These are phyloP conservation scores for Cremastinae sp. DNA, from an alignment of 2,888 invertebrate genomes.

Conservation along the genomic window DNA sequence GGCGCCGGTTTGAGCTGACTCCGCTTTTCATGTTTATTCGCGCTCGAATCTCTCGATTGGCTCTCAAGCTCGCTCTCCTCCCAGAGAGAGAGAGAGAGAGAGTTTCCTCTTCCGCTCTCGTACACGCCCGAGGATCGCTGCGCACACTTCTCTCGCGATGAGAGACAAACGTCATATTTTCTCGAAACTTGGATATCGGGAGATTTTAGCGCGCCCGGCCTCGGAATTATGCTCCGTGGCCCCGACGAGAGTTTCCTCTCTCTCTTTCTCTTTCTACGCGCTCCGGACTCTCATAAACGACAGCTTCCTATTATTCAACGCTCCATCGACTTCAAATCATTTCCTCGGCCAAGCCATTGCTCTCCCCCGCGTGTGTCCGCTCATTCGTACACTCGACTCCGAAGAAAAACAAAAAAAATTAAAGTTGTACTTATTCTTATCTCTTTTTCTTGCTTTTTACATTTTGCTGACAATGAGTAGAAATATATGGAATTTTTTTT, in stretches of 20 bases:
- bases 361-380: no score
- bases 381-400: no score
- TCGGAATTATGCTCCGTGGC: constrained; percentile 19
- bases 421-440: no score
- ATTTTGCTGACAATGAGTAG: no score
- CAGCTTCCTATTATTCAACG: constrained; percentile 34
- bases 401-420: no score
- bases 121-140: constrained; percentile 9
- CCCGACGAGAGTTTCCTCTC: constrained; percentile 19
- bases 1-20: constrained; percentile 64
- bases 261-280: not conserved
- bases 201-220: constrained; percentile 22
- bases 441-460: no score
- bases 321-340: constrained; percentile 16
- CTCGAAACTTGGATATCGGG: constrained; percentile 29
- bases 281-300: constrained; percentile 32
- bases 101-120: constrained; percentile 18
- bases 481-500: constrained; percentile 18
- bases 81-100: no score
- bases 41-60: constrained; percentile 33
- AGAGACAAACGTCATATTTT: constrained; percentile 42
- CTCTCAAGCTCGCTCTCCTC: not conserved
- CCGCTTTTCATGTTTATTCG: constrained; percentile 65
- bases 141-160: not conserved
- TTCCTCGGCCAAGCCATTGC: constrained; percentile 35